Evolutionary conservation across 2,113 vertebrate genomes (phyloP).

Genomic region (Sceloporus undulatus): DNA sequence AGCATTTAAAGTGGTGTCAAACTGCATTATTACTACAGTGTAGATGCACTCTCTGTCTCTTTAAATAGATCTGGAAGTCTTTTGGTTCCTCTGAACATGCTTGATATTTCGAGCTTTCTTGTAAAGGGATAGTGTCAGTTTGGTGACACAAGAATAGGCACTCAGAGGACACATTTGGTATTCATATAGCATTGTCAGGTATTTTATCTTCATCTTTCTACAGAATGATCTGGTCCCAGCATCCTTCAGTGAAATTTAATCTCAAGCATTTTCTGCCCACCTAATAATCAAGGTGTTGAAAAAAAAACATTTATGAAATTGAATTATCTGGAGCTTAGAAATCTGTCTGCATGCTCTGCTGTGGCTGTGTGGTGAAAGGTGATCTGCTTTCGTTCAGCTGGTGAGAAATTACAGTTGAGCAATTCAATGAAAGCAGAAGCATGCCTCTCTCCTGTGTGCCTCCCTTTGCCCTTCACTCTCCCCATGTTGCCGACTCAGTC

Average conservation of each 20-base stretch:
- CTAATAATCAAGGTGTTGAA: slow-evolving; percentile 38
- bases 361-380: slow-evolving; percentile 35
- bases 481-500: slow-evolving; percentile 54
- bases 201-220: slow-evolving; percentile 30
- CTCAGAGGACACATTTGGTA: not conserved
- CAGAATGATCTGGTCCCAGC: not conserved
- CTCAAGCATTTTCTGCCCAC: not conserved
- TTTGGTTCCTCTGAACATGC: not conserved
- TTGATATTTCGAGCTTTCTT: not conserved
- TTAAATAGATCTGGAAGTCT: too few species aligned
- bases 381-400: slow-evolving; percentile 43
- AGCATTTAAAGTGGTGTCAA: too few species aligned
- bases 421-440: slow-evolving; percentile 53
- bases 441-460: slow-evolving; percentile 41
- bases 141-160: not conserved
- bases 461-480: slow-evolving; percentile 31
- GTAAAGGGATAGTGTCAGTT: too few species aligned
- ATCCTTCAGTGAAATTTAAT: slow-evolving; percentile 7
- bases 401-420: slow-evolving; percentile 35
- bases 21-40: too few species aligned
- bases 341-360: slow-evolving; percentile 12
- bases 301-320: not conserved
- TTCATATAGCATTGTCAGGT: slow-evolving; percentile 1
- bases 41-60: too few species aligned
- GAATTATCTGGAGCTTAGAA: slow-evolving; percentile 33